phyloP scores from a whole-genome alignment of 2,113 vertebrate genomes.

The Chaetorhynchus papuensis region DNA sequence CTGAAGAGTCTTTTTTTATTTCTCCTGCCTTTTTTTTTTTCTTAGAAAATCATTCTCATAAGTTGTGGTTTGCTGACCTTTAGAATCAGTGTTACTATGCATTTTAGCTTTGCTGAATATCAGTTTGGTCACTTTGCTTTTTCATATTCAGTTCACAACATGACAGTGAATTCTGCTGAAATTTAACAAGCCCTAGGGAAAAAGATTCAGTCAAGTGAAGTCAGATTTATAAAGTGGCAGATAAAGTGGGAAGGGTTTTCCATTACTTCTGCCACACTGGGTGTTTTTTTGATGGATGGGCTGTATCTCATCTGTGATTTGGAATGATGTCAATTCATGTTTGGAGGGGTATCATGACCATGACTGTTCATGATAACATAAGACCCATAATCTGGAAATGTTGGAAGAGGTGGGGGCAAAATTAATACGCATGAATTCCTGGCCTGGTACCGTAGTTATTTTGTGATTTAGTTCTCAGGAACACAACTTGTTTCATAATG shows the following conservation, averaged over 20 bases:
- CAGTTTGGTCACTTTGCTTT: slow-evolving; percentile 7
- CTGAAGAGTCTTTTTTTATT: not conserved
- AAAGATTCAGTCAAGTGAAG: slow-evolving; percentile 61
- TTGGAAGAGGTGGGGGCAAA: not conserved
- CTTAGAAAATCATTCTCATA: slow-evolving; percentile 50
- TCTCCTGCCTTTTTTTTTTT: not conserved
- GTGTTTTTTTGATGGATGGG: not conserved
- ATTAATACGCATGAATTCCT: not conserved
- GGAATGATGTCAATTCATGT: not conserved
- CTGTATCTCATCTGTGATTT: not conserved
- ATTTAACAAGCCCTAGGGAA: slow-evolving; percentile 55
- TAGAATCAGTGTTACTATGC: slow-evolving; percentile 16
- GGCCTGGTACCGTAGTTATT: not conserved
- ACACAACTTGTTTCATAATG: slow-evolving; percentile 21
- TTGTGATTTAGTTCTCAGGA: slow-evolving; percentile 25
- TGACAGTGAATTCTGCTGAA: slow-evolving; percentile 56
- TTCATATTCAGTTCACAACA: slow-evolving; percentile 53
- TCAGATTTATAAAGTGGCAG: slow-evolving; percentile 58
- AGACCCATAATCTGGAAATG: not conserved
- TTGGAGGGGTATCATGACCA: not conserved
- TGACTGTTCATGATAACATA: not conserved
- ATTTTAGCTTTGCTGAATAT: slow-evolving; percentile 51
- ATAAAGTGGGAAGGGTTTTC: slow-evolving; percentile 50
- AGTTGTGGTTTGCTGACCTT: slow-evolving; percentile 38
- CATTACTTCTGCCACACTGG: slow-evolving; percentile 33